phyloP scores from a whole-genome alignment of 2,113 vertebrate species.

The Bucco capensis region DNA sequence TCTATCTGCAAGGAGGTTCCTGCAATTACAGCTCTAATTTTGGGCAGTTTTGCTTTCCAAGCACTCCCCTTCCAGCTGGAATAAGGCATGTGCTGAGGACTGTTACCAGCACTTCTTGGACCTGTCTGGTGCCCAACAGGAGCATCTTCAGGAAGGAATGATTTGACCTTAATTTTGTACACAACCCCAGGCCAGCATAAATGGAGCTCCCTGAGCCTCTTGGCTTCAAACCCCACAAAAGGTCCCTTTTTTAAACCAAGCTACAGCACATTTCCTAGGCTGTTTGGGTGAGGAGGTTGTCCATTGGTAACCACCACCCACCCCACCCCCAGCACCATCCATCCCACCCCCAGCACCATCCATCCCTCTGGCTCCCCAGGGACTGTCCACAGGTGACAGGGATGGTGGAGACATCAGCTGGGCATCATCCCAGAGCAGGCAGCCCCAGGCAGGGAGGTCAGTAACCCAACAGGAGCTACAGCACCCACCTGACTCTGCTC shows the following conservation, averaged over 20 bases:
- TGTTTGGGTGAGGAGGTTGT: background rate
- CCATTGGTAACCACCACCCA: background rate
- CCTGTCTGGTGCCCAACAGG: background rate
- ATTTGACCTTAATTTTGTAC: background rate
- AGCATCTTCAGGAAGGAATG: background rate
- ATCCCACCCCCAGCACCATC: background rate
- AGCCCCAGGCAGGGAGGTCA: background rate
- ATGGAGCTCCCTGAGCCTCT: background rate
- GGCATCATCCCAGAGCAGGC: rapidly evolving
- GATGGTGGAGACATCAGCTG: rapidly evolving
- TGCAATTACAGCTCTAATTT: background rate
- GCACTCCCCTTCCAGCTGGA: background rate
- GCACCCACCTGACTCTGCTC: background rate
- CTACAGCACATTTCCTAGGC: background rate
- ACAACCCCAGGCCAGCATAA: background rate
- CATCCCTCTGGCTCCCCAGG: rapidly evolving
- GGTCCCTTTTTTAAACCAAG: background rate
- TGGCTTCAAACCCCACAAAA: background rate
- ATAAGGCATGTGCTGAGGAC: background rate
- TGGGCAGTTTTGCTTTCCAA: background rate
- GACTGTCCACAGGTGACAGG: background rate
- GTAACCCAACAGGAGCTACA: rapidly evolving
- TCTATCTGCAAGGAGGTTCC: rapidly evolving
- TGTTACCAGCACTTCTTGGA: background rate
- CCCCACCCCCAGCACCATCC: rapidly evolving